Conservation (phyloP, 2,797 vertebrate species). For the Anguilla obscura region DNA sequence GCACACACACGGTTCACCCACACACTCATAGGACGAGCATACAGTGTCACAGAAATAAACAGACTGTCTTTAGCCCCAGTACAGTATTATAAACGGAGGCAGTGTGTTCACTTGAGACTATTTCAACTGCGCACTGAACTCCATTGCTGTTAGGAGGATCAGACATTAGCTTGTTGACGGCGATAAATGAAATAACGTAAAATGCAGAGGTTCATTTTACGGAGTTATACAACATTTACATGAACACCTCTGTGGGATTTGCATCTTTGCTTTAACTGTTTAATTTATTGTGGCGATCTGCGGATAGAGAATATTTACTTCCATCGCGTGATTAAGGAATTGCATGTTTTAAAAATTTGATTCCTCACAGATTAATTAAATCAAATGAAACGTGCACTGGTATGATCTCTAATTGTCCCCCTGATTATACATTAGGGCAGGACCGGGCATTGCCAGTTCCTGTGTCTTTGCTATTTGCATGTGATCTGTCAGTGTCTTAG, state of each 20-base stretch:
- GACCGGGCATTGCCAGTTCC: neutral
- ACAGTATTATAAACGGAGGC: neutral
- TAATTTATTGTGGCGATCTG: neutral
- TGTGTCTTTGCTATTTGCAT: conserved; percentile 12
- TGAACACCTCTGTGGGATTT: neutral
- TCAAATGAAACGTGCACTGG: conserved; percentile 40
- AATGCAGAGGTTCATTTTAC: neutral
- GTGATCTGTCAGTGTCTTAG: conserved; percentile 7
- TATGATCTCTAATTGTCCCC: conserved; percentile 49
- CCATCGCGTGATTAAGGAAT: neutral
- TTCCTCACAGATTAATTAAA: conserved; percentile 41
- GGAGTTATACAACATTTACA: neutral
- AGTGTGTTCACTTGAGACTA: neutral
- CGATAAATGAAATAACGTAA: neutral
- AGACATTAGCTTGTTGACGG: neutral
- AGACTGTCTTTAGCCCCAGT: neutral
- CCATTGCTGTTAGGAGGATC: neutral
- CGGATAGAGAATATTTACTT: neutral
- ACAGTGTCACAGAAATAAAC: neutral
- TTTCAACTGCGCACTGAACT: neutral
- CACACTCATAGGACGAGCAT: neutral
- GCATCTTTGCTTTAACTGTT: neutral
- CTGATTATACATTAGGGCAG: conserved; percentile 40
- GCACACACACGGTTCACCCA: no score
- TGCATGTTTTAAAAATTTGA: conserved; percentile 25